Evolutionary conservation across 2,797 vertebrate genomes (phyloP).

Genomic region (Rhabdophis nuchalis): DNA sequence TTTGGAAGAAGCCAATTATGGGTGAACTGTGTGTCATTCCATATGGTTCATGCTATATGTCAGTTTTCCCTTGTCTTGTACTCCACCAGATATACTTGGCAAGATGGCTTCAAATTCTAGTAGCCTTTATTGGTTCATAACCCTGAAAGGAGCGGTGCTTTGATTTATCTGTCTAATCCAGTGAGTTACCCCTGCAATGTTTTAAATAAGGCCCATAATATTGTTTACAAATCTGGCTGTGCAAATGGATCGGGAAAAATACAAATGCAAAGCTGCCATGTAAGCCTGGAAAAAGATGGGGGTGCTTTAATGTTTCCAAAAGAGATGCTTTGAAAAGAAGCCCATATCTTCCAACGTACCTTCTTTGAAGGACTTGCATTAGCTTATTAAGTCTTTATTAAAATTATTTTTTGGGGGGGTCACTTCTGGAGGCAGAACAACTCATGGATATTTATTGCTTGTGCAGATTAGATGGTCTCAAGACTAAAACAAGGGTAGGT

Average conservation of each 20-base stretch:
- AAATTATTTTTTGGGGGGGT: neutral
- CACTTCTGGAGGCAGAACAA: neutral
- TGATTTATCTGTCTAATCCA: constrained; percentile 1
- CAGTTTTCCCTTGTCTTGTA: neutral
- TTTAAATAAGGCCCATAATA: constrained; percentile 22
- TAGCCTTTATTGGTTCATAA: constrained; percentile 6
- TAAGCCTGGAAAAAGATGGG: neutral
- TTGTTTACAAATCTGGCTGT: neutral
- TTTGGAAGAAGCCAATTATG: neutral
- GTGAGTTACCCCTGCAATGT: constrained; percentile 22
- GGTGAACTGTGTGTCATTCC: neutral
- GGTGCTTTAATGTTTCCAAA: neutral
- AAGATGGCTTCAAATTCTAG: neutral
- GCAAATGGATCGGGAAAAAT: neutral
- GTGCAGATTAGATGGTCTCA: neutral
- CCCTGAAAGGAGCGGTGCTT: constrained; percentile 15
- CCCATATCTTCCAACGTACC: neutral
- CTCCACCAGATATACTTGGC: neutral
- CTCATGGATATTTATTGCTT: neutral
- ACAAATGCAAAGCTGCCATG: neutral
- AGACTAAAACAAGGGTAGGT: neutral
- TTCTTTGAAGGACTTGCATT: neutral
- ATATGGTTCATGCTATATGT: neutral
- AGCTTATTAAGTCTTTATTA: neutral
- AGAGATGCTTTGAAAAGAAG: neutral